Evolutionary conservation across 1,140 invertebrate genomes (phyloP), one percentile per base, ranked within the genome.

Genomic region (Solen grandis): DNA sequence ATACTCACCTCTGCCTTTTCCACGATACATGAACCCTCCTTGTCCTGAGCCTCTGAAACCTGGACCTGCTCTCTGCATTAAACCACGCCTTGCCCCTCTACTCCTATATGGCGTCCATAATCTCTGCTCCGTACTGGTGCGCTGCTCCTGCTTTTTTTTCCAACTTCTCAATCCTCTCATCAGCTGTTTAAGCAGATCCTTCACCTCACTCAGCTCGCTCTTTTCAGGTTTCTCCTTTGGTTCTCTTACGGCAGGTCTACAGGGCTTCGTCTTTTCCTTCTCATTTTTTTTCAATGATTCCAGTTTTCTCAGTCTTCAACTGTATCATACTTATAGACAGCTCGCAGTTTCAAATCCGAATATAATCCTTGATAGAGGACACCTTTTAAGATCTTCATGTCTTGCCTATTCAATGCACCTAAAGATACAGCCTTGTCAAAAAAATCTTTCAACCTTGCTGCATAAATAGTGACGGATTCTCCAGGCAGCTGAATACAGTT

Each of bases 391-490:
- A 74, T 4, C 2, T 36, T 57, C n/a, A 35, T 22, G 59, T 57
- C 52, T 16, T n/a, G 27, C 19, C 1, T 1, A 5, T 14, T 5
- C 4, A 62, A 16, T 5, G 38, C 35, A 50, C n/a, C 38, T 46
- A 50, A 13, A 2, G 60, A 25, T 1, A 74, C 72, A n/a, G 57
- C n/a, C 59, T 29, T 74, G 55, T 22, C 25, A 41, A 62, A 74
- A 10, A 74, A 41, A 29, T 63, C 72, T 13, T 74, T 59, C 22
- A 62, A 52, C n/a, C 27, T 41, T 33, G 22, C n/a, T 2, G 57
- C 2, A 62, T 62, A 75, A 50, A 4, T 52, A 14, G 1, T 50
- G 3, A 62, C 22, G 0, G 13, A 14, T 25, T 75, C 72, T 25
- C 3, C 35, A n/a, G n/a, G n/a, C 33, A n/a, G 22, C 13, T 63